Base-by-base conservation (phyloP, 2,113 vertebrate genomes). In the Cyanocitta stelleri region DNA sequence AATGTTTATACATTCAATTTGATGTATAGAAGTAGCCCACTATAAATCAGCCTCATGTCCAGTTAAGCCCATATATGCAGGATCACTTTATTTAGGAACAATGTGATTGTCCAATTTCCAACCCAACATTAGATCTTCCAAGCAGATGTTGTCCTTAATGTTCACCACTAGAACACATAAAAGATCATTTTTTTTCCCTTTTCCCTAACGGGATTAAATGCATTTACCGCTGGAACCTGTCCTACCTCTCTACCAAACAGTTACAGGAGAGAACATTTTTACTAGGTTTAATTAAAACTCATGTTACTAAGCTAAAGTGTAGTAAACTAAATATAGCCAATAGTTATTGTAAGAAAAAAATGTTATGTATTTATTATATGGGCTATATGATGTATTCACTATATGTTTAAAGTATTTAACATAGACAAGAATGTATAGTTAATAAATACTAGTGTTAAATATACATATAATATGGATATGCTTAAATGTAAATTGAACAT, bases 221-320 rank as follows among this genome's bases (percentile, higher is more conserved):
- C 88, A 89, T 83, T 95, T 93, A 96, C 93, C 71, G 10, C 64
- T 93, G 49, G 75, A 95, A 94, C 94, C 95, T 94, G 69, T 72
- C 95, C 83, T 96, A 89, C 67, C 96, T 96, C 96, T 96, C 87
- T 61, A 89, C 62, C 49, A 20, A 96, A 81, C 75, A 90, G 32
- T 51, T 96, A 74, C 56, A 93, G 58, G 73, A 96, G 75, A 94
- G 77, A 95, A 64, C 39, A 69, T 85, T 97, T 97, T 90, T 79
- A 90, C 54, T 9, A 41, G 68, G 94, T 84, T 96, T 97, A 95
- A 96, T 97, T 97, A 97, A 98, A 97, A 91, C 16, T 80, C 48
- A 27, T 43, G 39, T 93, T 96, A 97, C 95, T 95, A 92, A 96
- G 72, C n/a, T 83, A 27, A 43, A 91, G 61, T 26, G 43, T 41